phyloP scores from a whole-genome alignment of 1,140 invertebrate genomes.

The Sminthurinus signatus region DNA sequence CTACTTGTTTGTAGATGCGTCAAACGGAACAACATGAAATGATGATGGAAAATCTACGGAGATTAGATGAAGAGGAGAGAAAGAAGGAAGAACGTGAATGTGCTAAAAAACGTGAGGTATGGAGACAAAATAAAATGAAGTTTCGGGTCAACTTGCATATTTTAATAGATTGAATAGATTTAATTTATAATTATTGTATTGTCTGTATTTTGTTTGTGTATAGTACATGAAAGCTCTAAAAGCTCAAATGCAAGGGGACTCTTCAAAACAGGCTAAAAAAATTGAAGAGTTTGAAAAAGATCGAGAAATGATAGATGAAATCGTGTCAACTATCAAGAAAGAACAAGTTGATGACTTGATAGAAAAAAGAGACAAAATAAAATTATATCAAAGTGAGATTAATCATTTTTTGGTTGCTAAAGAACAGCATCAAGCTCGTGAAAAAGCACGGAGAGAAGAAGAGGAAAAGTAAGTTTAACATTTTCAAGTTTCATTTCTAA shows the following conservation, averaged over 20 bases:
- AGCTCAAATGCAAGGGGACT: slow-evolving; percentile 26
- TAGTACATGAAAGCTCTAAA: slow-evolving; percentile 26
- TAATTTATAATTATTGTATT: too few relatives aligned
- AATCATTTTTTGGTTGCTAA: slow-evolving; percentile 16
- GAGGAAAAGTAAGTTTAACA: slow-evolving; percentile 33
- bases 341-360: slow-evolving; percentile 35
- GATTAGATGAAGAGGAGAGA: slow-evolving; percentile 24
- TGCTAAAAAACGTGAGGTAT: slow-evolving; percentile 25
- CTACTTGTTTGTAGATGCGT: slow-evolving; percentile 17
- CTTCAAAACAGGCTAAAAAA: slow-evolving; percentile 31
- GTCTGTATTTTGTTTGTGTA: too few relatives aligned
- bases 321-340: slow-evolving; percentile 29
- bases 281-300: slow-evolving; percentile 29
- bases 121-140: too few relatives aligned
- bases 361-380: slow-evolving; percentile 32
- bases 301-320: slow-evolving; percentile 37
- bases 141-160: too few relatives aligned
- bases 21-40: slow-evolving; percentile 30
- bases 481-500: too few relatives aligned
- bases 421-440: slow-evolving; percentile 12
- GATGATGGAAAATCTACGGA: slow-evolving; percentile 27
- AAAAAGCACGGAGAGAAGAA: slow-evolving; percentile 19
- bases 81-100: slow-evolving; percentile 12
- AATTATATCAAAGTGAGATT: slow-evolving; percentile 36
- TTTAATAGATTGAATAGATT: too few relatives aligned